Base-by-base conservation (phyloP, 2,888 invertebrate species). In the Disparrhopalites patrizii region DNA sequence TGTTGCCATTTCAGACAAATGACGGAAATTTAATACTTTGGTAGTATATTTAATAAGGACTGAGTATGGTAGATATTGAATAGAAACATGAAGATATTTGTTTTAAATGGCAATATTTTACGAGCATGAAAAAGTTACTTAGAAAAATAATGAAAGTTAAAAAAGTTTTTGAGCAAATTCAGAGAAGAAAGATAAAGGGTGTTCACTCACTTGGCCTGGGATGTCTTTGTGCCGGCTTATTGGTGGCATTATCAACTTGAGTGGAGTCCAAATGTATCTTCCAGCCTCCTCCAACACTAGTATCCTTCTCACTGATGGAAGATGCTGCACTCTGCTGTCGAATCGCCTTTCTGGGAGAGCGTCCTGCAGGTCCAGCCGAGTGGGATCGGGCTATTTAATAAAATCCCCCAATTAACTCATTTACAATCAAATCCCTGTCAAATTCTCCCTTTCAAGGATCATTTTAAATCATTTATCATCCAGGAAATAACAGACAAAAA, bases 161-260 rank as follows among this genome's bases (percentile, higher is more conserved):
- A 40, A 40, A 20, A 36, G 15, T 36, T 36, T n/a, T n/a, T n/a
- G n/a, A 40, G 40, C n/a, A 8, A 40, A 20, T 40, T 40, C n/a
- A 40, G 40, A 40, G 40, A 40, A 20, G 20, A 40, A 40, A 8
- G 40, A 40, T 40, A 40, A 20, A 40, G 40, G 20, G 20, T 18
- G 40, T 40, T 38, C 5, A 69, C 84, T 88, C 87, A 83, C 85
- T 85, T 79, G 88, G 88, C 77, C 87, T 83, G 74, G 86, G 83
- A 80, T 86, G 85, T 83, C 79, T 83, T 77, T 77, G 76, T 55
- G 72, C 66, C 50, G 75, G 76, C 27, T 73, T 71, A 36, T 70
- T 73, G 54, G 71, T 68, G 63, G 71, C 69, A 75, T 69, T 65
- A 57, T 68, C 63, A 54, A 65, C 52, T 56, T 67, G 43, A 69